phyloP scores from a whole-genome alignment of 1,140 invertebrate species.

The Brachionus manjavacas region DNA sequence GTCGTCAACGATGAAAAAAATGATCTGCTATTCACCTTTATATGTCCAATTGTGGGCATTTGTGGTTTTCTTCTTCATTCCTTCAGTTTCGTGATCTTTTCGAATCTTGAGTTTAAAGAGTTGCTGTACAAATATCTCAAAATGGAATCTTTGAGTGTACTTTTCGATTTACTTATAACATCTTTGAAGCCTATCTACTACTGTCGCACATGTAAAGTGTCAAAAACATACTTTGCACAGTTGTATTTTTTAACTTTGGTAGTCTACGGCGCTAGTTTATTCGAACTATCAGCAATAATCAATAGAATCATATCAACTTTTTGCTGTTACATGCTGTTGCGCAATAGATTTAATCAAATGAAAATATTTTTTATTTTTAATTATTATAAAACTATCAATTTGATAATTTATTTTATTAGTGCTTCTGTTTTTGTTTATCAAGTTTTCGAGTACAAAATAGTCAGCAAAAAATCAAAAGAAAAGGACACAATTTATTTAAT shows the following conservation, averaged over 20 bases:
- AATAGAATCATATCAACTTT: neutral
- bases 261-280: neutral
- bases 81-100: neutral
- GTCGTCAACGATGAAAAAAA: neutral
- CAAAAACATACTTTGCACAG: neutral
- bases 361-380: neutral
- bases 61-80: neutral
- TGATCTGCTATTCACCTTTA: neutral
- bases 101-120: neutral
- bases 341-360: neutral
- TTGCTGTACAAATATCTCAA: slow-evolving; percentile 5
- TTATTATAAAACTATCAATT: neutral
- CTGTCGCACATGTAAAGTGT: neutral
- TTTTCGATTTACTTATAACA: neutral
- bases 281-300: neutral
- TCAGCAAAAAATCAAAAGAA: neutral
- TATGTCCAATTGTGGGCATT: neutral
- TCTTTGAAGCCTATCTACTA: neutral
- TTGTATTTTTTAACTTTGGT: neutral
- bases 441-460: neutral
- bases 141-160: slow-evolving; percentile 6
- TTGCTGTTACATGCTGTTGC: neutral
- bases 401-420: neutral
- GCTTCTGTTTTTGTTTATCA: neutral
- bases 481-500: neutral